Percentiles rank a stretch among this genome's conserved stretches.
phyloP scores from a whole-genome alignment of 2,113 vertebrate genomes.

The Nothocercus julius region DNA sequence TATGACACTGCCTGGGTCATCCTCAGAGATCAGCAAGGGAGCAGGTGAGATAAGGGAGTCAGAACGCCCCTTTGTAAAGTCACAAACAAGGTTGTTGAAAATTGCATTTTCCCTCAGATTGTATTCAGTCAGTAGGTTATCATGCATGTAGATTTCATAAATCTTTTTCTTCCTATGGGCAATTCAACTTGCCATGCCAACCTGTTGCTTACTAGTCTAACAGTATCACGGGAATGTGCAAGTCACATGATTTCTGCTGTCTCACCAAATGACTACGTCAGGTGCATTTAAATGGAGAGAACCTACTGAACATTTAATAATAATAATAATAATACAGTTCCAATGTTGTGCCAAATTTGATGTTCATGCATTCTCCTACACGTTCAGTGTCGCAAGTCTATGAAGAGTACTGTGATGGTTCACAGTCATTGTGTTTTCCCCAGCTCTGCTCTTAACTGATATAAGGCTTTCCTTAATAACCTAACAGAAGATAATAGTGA shows the following conservation, averaged over 20 bases:
- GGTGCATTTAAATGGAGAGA: background rate
- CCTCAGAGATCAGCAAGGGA: background rate
- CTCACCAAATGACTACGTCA: background rate
- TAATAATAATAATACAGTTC: background rate
- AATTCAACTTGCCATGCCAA: background rate
- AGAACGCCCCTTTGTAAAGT: background rate
- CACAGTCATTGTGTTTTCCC: background rate
- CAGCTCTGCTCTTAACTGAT: background rate
- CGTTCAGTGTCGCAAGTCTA: background rate
- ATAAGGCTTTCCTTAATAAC: background rate
- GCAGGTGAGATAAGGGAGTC: accelerated
- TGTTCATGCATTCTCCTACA: background rate
- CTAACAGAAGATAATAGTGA: background rate
- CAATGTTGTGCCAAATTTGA: background rate
- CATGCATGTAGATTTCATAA: background rate
- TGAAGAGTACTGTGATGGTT: background rate
- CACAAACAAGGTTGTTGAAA: background rate
- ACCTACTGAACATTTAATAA: background rate
- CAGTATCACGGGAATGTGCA: accelerated
- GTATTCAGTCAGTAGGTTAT: background rate
- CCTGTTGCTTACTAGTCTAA: background rate
- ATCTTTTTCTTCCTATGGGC: background rate
- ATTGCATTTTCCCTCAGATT: background rate
- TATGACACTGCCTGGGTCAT: background rate
- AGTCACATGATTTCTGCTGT: background rate